Conservation (phyloP, 2,113 vertebrate genomes). For the Nicator chloris region DNA sequence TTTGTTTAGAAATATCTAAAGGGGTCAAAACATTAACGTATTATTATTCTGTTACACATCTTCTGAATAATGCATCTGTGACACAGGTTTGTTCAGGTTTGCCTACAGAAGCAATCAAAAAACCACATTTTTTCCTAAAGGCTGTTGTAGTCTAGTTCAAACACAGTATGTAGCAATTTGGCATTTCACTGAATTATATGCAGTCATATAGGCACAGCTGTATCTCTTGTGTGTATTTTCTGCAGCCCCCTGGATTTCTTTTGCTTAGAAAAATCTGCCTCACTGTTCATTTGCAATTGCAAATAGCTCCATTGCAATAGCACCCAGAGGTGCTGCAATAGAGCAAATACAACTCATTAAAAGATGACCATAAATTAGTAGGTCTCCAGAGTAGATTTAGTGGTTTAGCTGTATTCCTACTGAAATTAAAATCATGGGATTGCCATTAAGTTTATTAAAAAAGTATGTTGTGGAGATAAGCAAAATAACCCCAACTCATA, state of each 20-base stretch:
- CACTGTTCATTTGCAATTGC: background rate
- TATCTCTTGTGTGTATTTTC: background rate
- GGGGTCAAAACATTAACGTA: background rate
- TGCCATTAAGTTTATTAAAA: background rate
- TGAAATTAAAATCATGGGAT: conserved; percentile 1
- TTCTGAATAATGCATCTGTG: background rate
- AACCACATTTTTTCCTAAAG: background rate
- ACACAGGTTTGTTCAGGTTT: background rate
- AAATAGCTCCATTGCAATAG: background rate
- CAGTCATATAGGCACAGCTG: background rate
- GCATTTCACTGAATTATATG: background rate
- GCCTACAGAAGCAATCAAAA: background rate
- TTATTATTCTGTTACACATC: background rate
- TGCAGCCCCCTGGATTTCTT: background rate
- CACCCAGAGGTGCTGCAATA: conserved; percentile 17
- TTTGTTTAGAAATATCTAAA: background rate
- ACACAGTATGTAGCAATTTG: background rate
- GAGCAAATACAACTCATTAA: conserved; percentile 1
- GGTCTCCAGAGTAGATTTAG: background rate
- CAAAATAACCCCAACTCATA: background rate
- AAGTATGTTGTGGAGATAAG: background rate
- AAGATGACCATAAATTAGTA: conserved; percentile 18
- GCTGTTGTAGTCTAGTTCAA: background rate
- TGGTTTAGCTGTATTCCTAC: background rate
- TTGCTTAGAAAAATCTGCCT: background rate